Conservation (phyloP, 2,888 invertebrate species). For the Chironomus tentans region DNA sequence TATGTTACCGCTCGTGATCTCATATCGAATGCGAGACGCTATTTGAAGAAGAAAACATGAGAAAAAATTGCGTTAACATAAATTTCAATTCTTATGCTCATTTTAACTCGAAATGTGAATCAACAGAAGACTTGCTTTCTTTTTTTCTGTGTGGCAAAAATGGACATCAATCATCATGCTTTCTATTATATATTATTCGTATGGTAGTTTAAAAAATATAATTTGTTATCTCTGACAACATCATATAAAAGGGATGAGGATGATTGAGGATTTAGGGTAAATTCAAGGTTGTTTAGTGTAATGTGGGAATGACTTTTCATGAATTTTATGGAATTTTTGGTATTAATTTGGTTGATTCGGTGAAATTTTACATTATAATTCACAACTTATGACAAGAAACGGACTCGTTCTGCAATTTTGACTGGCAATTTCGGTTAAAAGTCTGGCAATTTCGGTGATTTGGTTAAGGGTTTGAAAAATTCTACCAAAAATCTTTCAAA, state of each 20-base stretch:
- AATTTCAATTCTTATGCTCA: background rate
- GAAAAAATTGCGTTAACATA: background rate
- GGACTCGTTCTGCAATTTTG: too few relatives aligned
- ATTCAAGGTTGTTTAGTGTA: background rate
- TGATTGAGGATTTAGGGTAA: background rate
- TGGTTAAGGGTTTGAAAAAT: too few relatives aligned
- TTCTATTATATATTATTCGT: background rate
- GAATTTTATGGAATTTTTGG: too few relatives aligned
- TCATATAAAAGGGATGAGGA: background rate
- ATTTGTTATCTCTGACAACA: background rate
- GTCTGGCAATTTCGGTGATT: too few relatives aligned
- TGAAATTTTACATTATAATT: too few relatives aligned
- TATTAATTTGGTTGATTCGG: too few relatives aligned
- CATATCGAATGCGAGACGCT: slow-evolving; percentile 98
- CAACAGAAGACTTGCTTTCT: background rate
- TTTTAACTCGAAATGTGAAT: background rate
- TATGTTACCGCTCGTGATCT: slow-evolving; percentile 98
- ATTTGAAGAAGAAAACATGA: slow-evolving; percentile 32
- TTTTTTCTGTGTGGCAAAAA: background rate
- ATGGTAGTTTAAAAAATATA: background rate
- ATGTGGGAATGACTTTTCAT: background rate
- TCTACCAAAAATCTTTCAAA: too few relatives aligned
- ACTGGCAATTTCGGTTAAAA: too few relatives aligned
- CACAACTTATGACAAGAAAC: too few relatives aligned
- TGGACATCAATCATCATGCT: slow-evolving; percentile 15